Evolutionary conservation across 2,888 invertebrate genomes (phyloP).

Genomic region (Scrobipalpa atriplicella): DNA sequence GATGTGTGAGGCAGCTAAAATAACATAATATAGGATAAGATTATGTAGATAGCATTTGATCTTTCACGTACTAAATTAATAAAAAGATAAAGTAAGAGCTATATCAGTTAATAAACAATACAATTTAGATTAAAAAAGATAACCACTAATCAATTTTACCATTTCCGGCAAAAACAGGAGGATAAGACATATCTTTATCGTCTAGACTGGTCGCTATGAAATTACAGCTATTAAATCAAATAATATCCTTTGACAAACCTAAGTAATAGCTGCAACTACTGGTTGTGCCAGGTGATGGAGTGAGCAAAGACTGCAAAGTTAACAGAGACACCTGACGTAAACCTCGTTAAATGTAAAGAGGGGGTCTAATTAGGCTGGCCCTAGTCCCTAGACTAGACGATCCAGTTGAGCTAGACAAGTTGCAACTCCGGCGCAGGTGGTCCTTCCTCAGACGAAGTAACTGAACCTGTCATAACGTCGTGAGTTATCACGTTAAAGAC

Average conservation of each 20-base stretch:
- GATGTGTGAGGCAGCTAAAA: neutral
- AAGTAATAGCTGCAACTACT: constrained; percentile 3
- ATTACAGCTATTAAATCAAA: constrained; percentile 16
- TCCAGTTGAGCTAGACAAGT: constrained; percentile 32
- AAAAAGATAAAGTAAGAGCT: neutral
- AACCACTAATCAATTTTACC: constrained; percentile 1
- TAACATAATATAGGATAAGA: neutral
- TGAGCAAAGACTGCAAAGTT: constrained; percentile 3
- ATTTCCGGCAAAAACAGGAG: neutral
- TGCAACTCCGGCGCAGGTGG: constrained; percentile 45
- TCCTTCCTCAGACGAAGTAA: constrained; percentile 38
- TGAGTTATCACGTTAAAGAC: constrained; percentile 33
- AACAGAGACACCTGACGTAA: neutral
- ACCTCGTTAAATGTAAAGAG: neutral
- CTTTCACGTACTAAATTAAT: neutral
- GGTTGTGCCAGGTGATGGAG: constrained; percentile 6
- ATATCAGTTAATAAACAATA: neutral
- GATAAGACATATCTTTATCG: neutral
- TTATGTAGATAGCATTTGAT: neutral
- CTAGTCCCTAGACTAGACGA: neutral
- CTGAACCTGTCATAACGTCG: constrained; percentile 49
- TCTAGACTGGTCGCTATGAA: constrained; percentile 22
- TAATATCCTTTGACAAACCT: constrained; percentile 14
- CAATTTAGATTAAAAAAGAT: constrained; percentile 7
- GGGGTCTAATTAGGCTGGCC: neutral